A percentile compares a stretch with the other conserved stretches of the same genome.
phyloP scores from a whole-genome alignment of 2,888 invertebrate species.

The Volucella inflata region DNA sequence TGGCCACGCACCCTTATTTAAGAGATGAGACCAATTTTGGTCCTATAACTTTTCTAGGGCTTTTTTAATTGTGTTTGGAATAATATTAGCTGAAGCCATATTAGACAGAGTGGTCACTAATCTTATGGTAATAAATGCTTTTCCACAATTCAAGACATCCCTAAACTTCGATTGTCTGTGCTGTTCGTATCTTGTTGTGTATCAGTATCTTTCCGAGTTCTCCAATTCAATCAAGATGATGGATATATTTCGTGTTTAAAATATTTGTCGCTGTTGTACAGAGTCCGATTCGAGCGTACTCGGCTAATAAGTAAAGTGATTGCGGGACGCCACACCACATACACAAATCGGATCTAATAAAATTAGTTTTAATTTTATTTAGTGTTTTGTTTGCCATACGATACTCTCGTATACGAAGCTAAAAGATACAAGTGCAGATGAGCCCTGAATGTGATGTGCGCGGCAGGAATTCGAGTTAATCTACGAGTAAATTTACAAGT shows the following conservation, averaged over 20 bases:
- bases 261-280: conserved; percentile 14
- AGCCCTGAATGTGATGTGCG: conserved; percentile 43
- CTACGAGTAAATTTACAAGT: neutral
- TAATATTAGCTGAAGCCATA: conserved; percentile 27
- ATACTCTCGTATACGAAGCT: conserved; percentile 16
- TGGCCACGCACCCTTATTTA: no score
- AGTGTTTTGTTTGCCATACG: conserved; percentile 59
- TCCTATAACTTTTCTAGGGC: conserved; percentile 1
- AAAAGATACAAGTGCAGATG: conserved; percentile 38
- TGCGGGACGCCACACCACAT: conserved; percentile 50
- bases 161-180: neutral
- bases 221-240: conserved; percentile 15
- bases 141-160: conserved; percentile 20
- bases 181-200: neutral
- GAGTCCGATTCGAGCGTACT: conserved; percentile 24
- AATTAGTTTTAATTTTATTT: conserved; percentile 67
- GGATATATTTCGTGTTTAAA: conserved; percentile 24
- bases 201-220: conserved; percentile 24
- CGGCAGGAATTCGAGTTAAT: conserved; percentile 44
- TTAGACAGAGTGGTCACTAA: conserved; percentile 2
- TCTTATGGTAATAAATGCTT: neutral
- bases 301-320: conserved; percentile 49
- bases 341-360: conserved; percentile 67
- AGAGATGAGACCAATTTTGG: no score
- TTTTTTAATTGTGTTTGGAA: neutral